Evolutionary conservation across 2,797 vertebrate species (phyloP).

Genomic region (Helostoma temminkii): DNA sequence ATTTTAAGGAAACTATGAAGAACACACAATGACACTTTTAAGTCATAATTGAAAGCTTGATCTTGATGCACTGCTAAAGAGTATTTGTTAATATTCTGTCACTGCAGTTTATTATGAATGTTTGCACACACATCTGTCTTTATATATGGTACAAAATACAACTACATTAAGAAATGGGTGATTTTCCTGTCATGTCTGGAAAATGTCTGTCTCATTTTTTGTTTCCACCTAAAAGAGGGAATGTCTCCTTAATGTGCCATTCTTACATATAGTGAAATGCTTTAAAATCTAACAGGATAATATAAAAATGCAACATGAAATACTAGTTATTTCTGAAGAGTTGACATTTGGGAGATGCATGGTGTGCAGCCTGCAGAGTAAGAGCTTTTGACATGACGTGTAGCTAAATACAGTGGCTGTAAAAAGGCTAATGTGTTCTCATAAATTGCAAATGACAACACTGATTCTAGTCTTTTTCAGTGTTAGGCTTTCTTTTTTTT

Average conservation of each 20-base stretch:
- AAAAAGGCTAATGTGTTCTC: slow-evolving; percentile 16
- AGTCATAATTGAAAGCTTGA: slow-evolving; percentile 4
- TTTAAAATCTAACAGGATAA: slow-evolving; percentile 19
- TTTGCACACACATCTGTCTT: neutral
- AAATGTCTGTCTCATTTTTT: neutral
- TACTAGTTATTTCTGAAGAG: slow-evolving; percentile 7
- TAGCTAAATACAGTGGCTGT: neutral
- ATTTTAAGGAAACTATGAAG: slow-evolving; percentile 9
- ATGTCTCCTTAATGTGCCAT: neutral
- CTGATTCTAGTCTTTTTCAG: neutral
- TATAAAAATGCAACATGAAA: slow-evolving; percentile 8
- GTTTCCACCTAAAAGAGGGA: slow-evolving; percentile 21
- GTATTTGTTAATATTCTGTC: slow-evolving; percentile 29
- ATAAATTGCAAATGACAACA: slow-evolving; percentile 8
- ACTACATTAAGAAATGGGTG: neutral
- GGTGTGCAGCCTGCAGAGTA: neutral
- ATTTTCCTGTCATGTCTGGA: too few species aligned
- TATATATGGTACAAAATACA: neutral
- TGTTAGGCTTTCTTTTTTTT: slow-evolving; percentile 4
- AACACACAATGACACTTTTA: neutral
- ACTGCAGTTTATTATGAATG: slow-evolving; percentile 9
- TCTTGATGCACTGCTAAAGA: slow-evolving; percentile 3
- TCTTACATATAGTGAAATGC: slow-evolving; percentile 37
- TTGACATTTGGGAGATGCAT: slow-evolving; percentile 19
- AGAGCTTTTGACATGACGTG: neutral